A percentile compares a stretch with the other conserved stretches of the same genome.
These are phyloP conservation scores for Cylindroiulus punctatus DNA, from an alignment of 2,888 invertebrate species.

Conservation along the genomic window DNA sequence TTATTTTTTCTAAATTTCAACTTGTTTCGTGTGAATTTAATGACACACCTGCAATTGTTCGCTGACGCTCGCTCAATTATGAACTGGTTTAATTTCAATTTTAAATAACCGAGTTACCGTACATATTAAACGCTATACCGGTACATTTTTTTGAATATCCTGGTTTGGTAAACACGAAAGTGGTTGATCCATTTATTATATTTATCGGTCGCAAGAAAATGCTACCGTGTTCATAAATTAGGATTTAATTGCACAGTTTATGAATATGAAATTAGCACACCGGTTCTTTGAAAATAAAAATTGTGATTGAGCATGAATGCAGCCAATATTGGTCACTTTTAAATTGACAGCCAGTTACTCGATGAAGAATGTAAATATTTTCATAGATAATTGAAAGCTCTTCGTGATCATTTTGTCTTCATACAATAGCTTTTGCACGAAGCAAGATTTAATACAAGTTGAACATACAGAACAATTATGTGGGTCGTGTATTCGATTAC, in stretches of 20 bases:
- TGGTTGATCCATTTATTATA: slow-evolving; percentile 7
- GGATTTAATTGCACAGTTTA: background rate
- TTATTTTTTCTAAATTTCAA: background rate
- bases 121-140: background rate
- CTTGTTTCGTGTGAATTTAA: background rate
- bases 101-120: background rate
- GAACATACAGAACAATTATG: background rate
- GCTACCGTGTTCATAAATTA: background rate
- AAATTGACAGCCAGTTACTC: background rate
- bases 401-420: background rate
- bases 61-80: background rate
- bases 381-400: background rate
- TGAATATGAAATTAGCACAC: background rate
- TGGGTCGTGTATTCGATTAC: background rate
- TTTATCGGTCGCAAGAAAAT: background rate
- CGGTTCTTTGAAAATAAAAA: background rate
- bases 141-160: background rate
- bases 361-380: background rate
- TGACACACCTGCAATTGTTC: background rate
- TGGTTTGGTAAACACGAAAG: background rate
- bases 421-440: background rate
- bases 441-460: background rate
- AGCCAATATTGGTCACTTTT: background rate
- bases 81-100: background rate
- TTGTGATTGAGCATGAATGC: background rate